A percentile compares a stretch with the other conserved stretches of the same genome.
phyloP scores from a whole-genome alignment of 2,113 vertebrate genomes.

The Philantomba maxwellii region DNA sequence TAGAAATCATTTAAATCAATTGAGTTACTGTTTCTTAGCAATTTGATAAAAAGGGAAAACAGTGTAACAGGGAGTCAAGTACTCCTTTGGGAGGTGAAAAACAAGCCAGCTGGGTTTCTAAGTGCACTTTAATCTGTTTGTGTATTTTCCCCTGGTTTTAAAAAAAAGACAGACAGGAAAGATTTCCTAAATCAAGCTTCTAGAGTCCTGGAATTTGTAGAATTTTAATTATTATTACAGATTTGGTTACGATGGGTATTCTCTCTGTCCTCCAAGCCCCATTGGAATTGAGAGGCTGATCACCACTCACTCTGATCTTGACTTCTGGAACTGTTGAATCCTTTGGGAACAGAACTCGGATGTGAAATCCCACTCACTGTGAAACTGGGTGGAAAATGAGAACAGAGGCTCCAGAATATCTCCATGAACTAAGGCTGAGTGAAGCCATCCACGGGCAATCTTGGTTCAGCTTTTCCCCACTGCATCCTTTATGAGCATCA shows the following conservation, averaged over 20 bases:
- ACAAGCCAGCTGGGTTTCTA: slow-evolving; percentile 76
- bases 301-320: neutral
- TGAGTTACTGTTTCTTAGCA: slow-evolving; percentile 81
- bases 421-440: neutral
- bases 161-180: neutral
- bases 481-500: neutral
- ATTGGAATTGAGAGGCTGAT: neutral
- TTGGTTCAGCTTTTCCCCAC: neutral
- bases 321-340: neutral
- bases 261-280: neutral
- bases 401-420: neutral
- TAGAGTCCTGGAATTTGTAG: slow-evolving; percentile 5
- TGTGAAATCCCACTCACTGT: neutral
- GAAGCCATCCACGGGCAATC: neutral
- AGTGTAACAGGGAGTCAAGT: slow-evolving; percentile 80
- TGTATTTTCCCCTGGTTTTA: neutral
- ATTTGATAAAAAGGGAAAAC: slow-evolving; percentile 81
- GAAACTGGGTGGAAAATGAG: neutral
- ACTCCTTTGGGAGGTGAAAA: slow-evolving; percentile 76
- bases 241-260: neutral
- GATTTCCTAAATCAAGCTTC: neutral
- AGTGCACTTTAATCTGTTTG: slow-evolving; percentile 73
- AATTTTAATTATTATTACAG: slow-evolving; percentile 15
- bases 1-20: slow-evolving; percentile 81
- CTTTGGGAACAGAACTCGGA: neutral